These are phyloP conservation scores for Mirounga angustirostris DNA, from an alignment of 2,113 vertebrate species.

Conservation along the genomic window DNA sequence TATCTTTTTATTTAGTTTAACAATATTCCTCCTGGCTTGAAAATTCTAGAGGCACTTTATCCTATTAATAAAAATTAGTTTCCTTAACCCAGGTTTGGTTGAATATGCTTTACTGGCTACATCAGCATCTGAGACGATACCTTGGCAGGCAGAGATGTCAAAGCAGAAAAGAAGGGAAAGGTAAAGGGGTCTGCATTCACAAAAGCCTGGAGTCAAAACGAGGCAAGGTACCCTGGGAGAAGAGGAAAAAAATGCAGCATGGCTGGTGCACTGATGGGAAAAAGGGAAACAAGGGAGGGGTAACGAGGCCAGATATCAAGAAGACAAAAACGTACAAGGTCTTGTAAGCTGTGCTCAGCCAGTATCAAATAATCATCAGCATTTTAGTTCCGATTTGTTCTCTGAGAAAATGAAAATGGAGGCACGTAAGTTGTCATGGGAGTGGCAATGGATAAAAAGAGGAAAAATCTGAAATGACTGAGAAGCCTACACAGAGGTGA, in stretches of 20 bases:
- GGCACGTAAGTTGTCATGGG: background rate
- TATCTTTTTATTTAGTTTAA: slow-evolving; percentile 52
- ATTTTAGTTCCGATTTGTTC: background rate
- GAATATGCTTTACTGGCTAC: background rate
- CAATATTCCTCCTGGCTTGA: background rate
- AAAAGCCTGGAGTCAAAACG: background rate
- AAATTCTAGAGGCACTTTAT: background rate
- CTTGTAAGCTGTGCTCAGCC: background rate
- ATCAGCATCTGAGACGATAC: background rate
- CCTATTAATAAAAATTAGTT: background rate
- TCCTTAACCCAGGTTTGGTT: background rate
- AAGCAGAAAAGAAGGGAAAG: background rate
- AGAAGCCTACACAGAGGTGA: background rate
- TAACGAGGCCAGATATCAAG: background rate
- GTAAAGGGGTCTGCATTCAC: background rate
- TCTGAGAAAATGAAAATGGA: background rate
- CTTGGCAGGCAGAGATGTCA: background rate
- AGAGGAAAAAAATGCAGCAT: background rate
- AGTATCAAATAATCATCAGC: background rate
- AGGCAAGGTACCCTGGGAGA: background rate
- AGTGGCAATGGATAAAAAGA: background rate
- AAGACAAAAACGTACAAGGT: background rate
- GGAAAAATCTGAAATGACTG: background rate
- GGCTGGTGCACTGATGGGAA: background rate
- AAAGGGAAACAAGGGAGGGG: background rate